Evolutionary conservation across 2,113 vertebrate genomes (phyloP).

Genomic region (Leptobrachium ailaonicum): DNA sequence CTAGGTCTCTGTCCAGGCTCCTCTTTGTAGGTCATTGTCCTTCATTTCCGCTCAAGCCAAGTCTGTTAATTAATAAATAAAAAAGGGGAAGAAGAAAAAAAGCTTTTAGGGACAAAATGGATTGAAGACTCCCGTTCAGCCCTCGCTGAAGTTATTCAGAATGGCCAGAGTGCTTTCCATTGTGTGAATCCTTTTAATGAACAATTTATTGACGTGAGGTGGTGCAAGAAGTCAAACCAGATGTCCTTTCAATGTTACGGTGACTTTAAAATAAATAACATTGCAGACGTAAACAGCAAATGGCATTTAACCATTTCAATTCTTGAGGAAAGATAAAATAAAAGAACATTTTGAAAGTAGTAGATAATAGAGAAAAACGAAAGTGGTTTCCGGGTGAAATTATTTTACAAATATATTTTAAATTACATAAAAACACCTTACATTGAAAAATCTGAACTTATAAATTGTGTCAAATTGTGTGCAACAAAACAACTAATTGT

Average conservation of each 20-base stretch:
- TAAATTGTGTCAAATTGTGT: too few species aligned
- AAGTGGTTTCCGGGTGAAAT: too few species aligned
- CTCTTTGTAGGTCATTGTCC: conserved; percentile 71
- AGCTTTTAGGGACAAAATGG: conserved; percentile 41
- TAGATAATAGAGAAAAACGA: too few species aligned
- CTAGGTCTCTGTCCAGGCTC: conserved; percentile 65
- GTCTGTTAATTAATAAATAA: conserved; percentile 68
- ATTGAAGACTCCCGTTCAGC: conserved; percentile 65
- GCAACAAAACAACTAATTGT: too few species aligned
- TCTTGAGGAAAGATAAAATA: too few species aligned
- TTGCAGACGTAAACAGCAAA: neutral
- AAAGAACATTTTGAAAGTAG: too few species aligned
- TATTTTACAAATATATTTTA: too few species aligned
- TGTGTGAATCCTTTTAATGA: conserved; percentile 67
- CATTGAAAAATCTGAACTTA: too few species aligned
- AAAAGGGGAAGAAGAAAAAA: conserved; percentile 54
- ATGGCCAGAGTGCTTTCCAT: conserved; percentile 60
- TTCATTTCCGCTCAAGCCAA: conserved; percentile 67
- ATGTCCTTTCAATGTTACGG: neutral
- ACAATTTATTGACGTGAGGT: conserved; percentile 57
- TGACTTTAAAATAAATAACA: neutral
- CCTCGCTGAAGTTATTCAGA: conserved; percentile 58
- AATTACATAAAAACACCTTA: too few species aligned
- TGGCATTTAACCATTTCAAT: too few species aligned
- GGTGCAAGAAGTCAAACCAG: neutral